Base-by-base conservation (phyloP, 2,113 vertebrate species). In the Nyctibius bracteatus region DNA sequence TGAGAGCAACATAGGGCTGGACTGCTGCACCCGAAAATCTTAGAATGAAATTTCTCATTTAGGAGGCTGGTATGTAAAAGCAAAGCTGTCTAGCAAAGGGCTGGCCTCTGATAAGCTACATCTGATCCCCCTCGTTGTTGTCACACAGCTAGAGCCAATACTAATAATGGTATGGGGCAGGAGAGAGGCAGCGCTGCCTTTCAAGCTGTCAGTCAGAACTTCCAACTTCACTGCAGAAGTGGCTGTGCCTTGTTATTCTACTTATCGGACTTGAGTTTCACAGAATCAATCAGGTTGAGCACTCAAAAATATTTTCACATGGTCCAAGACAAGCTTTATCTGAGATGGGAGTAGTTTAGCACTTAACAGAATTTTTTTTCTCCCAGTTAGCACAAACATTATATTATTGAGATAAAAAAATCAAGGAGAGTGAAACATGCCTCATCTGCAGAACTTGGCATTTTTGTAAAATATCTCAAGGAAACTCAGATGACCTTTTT, bases 81-180 rank as follows among this genome's bases (percentile, higher is more conserved):
- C 39, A 88, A 55, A 75, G 44, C 63, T 74, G n/a, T 14, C 9
- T 6, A 43, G 55, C 35, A 49, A 72, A 87, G 52, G 15, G 41
- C 79, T 86, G 71, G 37, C 27, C 54, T 24, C 25, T 30, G 51
- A 59, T 35, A 24, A 88, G 14, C 61, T 86, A 12, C 21, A 28
- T 61, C 61, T 17, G 35, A 25, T 41, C 14, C 52, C 31, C 35
- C 10, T 20, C 14, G 18, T 58, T 52, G 33, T 10, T 75, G 71
- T 37, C n/a, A 72, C 54, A 43, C n/a, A 88, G 81, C 67, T 55
- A 16, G 46, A 67, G 57, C 37, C 71, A 41, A 35, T 55, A 15
- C 43, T 24, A 39, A 6, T 55, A 73, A 41, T 0, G 0, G 21
- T 5, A 9, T 7, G 21, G 54, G 9, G 30, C 67, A 21, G n/a